Conservation (phyloP, 2,113 vertebrate species). For the Columba janthina region DNA sequence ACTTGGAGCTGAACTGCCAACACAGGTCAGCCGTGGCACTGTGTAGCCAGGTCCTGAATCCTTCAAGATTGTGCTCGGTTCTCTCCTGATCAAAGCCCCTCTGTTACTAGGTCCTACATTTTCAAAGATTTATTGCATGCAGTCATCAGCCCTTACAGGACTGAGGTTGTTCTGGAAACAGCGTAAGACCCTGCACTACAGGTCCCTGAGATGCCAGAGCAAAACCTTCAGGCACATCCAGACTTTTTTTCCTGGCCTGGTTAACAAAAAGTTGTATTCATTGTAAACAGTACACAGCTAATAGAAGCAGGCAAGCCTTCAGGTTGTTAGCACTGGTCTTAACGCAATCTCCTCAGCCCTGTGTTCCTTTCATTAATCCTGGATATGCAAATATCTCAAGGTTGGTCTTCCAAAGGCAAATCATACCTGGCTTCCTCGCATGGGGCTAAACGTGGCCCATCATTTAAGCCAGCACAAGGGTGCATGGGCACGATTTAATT, state of each 20-base stretch:
- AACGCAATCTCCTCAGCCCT: background rate
- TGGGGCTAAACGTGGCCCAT: background rate
- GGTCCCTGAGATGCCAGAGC: background rate
- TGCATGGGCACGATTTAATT: background rate
- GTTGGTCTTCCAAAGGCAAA: background rate
- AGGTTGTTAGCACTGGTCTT: background rate
- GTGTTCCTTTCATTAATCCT: background rate
- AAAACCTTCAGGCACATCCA: background rate
- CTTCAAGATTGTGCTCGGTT: background rate
- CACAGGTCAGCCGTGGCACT: background rate
- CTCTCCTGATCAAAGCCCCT: background rate
- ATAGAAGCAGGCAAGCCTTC: background rate
- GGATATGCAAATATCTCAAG: background rate
- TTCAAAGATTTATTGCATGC: background rate
- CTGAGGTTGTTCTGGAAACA: background rate
- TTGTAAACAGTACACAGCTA: background rate
- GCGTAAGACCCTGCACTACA: background rate
- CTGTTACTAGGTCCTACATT: background rate
- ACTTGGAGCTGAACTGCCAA: background rate
- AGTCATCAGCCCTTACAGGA: background rate
- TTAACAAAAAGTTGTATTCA: background rate
- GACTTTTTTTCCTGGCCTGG: background rate
- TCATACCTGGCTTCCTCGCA: background rate
- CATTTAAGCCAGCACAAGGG: background rate
- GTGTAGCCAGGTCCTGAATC: background rate